Percentiles rank a stretch among this genome's conserved stretches.
Evolutionary conservation across 2,888 invertebrate genomes (phyloP).

Genomic region (Penaeus monodon): DNA sequence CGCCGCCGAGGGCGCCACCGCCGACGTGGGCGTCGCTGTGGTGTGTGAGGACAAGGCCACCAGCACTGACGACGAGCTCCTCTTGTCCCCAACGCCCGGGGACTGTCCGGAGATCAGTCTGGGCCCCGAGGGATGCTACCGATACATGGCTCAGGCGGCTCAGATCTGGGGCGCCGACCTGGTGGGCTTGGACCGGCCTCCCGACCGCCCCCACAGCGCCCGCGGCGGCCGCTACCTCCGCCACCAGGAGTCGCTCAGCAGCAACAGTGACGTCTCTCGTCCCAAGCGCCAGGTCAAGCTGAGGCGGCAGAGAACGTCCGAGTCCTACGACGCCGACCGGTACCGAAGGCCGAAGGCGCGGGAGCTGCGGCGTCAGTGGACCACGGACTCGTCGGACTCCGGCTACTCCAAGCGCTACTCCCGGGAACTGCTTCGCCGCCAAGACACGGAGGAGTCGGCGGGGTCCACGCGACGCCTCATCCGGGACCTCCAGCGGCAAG

Average conservation of each 20-base stretch:
- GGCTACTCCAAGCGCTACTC: conserved; percentile 59
- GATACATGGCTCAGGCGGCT: conserved; percentile 57
- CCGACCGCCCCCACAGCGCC: conserved; percentile 46
- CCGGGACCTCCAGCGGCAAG: conserved; percentile 56
- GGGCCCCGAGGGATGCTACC: conserved; percentile 36
- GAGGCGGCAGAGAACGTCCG: conserved; percentile 52
- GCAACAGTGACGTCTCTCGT: conserved; percentile 58
- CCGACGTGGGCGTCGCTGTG: conserved; percentile 14
- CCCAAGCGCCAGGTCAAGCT: conserved; percentile 50
- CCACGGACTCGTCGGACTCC: conserved; percentile 63
- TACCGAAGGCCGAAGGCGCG: conserved; percentile 53
- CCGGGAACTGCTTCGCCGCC: conserved; percentile 50
- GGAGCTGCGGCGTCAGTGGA: conserved; percentile 63
- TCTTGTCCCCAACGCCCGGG: conserved; percentile 39
- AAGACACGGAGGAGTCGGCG: conserved; percentile 56
- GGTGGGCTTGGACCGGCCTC: conserved; percentile 53
- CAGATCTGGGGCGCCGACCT: conserved; percentile 63
- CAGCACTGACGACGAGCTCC: conserved; percentile 62
- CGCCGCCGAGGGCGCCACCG: too few relatives aligned
- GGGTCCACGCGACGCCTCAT: conserved; percentile 49
- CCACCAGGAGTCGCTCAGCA: conserved; percentile 58
- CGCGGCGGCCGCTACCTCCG: conserved; percentile 46
- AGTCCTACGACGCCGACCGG: conserved; percentile 51
- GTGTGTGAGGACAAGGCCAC: conserved; percentile 63
- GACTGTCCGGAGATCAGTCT: conserved; percentile 14